Evolutionary conservation across 2,797 vertebrate genomes (phyloP).

Genomic region (Phoeniculus purpureus): DNA sequence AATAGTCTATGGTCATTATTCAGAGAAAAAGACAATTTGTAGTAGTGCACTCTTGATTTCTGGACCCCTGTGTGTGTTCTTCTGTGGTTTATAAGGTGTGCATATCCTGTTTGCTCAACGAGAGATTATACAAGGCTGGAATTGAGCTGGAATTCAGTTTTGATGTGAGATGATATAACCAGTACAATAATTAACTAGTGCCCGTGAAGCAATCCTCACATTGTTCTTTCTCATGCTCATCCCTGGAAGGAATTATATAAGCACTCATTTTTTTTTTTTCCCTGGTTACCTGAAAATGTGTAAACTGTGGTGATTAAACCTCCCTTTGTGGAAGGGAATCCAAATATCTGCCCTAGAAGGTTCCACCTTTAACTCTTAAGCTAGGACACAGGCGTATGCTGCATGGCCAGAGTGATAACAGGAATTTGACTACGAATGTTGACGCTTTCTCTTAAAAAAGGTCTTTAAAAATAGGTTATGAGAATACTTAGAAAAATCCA

Average conservation of each 20-base stretch:
- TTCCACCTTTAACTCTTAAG: not conserved
- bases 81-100: not conserved
- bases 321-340: too few species aligned
- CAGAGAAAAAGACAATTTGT: not conserved
- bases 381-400: rapidly evolving
- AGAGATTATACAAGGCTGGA: too few species aligned
- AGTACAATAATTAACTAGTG: not conserved
- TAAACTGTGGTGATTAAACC: too few species aligned
- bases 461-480: not conserved
- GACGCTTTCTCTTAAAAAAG: not conserved
- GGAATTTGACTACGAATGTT: not conserved
- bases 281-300: not conserved
- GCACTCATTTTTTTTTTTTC: not conserved
- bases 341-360: too few species aligned
- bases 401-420: not conserved
- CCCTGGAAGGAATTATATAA: not conserved
- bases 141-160: not conserved
- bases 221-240: not conserved
- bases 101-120: not conserved
- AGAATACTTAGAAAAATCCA: not conserved
- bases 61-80: not conserved
- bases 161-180: not conserved
- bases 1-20: not conserved
- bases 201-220: not conserved
- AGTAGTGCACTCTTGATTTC: not conserved